phyloP scores from a whole-genome alignment of 2,113 vertebrate species.

The Suncus etruscus region DNA sequence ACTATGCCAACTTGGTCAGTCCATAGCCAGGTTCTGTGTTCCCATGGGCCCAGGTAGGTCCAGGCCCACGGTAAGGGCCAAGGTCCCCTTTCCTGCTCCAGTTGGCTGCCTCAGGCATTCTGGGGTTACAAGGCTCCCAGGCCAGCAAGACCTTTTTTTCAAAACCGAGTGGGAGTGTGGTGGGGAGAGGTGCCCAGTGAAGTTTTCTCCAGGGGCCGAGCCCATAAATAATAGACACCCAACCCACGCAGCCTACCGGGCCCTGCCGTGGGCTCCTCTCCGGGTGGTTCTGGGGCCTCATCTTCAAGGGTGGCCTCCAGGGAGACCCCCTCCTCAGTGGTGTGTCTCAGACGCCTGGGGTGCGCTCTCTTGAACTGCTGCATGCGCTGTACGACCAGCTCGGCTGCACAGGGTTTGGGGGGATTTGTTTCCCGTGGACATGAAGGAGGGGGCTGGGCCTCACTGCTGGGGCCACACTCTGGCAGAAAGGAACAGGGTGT shows the following conservation, averaged over 20 bases:
- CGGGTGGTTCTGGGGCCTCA: conserved; percentile 30
- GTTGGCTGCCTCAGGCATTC: background rate
- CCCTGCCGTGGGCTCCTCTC: conserved; percentile 45
- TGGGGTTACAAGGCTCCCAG: background rate
- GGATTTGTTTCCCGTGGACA: conserved; percentile 58
- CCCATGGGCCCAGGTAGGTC: too few relatives aligned
- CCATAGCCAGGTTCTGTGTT: background rate
- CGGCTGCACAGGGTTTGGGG: conserved; percentile 80
- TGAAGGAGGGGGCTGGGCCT: conserved; percentile 59
- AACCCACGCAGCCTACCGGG: background rate
- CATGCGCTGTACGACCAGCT: conserved; percentile 92
- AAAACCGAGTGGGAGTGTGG: too few relatives aligned
- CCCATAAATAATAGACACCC: background rate
- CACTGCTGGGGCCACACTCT: conserved; percentile 52
- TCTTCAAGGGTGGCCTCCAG: background rate
- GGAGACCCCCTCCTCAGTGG: background rate
- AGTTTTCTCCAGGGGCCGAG: background rate
- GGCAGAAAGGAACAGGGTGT: conserved; percentile 62
- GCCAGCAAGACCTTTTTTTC: too few relatives aligned
- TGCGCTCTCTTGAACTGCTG: conserved; percentile 92
- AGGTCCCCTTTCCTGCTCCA: background rate
- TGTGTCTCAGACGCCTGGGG: conserved; percentile 88
- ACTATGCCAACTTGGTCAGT: too few relatives aligned
- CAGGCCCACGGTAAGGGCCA: background rate
- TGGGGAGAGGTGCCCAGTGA: background rate